Conservation (phyloP, 2,113 vertebrate species). For the Uropsilus gracilis region DNA sequence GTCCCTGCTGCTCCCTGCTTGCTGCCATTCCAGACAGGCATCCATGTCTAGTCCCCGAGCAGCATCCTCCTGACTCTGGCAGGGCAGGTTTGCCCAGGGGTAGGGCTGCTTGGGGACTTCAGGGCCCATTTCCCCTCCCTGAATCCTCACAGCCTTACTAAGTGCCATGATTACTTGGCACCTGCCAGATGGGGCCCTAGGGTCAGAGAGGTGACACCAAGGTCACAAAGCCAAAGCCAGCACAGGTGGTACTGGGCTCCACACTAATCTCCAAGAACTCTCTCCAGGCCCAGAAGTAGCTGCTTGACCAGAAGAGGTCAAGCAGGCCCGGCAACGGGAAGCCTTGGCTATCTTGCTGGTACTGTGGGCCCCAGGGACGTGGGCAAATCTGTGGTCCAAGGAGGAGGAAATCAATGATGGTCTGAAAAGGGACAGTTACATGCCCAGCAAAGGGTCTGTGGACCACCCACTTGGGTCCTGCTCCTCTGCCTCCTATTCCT, state of each 20-base stretch:
- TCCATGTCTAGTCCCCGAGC: rapidly evolving
- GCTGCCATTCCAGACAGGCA: not conserved
- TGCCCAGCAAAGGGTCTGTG: not conserved
- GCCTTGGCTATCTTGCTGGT: not conserved
- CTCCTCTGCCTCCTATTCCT: not conserved
- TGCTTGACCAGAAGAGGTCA: not conserved
- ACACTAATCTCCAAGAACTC: not conserved
- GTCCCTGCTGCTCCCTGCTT: not conserved
- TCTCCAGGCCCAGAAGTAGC: not conserved
- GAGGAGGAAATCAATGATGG: not conserved
- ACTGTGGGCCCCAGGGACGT: too few species aligned
- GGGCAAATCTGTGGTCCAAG: too few species aligned
- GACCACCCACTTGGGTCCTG: not conserved
- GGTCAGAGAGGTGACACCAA: not conserved
- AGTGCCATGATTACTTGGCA: not conserved
- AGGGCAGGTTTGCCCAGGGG: not conserved
- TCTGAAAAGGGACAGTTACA: not conserved
- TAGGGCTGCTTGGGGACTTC: too few species aligned
- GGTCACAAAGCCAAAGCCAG: not conserved
- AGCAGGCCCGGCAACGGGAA: not conserved
- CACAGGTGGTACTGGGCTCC: not conserved
- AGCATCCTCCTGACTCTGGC: not conserved
- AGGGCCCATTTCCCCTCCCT: not conserved
- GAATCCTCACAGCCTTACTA: not conserved
- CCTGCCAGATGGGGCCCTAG: not conserved